Base-by-base conservation (phyloP, 2,888 invertebrate species). In the Alloplasta piceator region DNA sequence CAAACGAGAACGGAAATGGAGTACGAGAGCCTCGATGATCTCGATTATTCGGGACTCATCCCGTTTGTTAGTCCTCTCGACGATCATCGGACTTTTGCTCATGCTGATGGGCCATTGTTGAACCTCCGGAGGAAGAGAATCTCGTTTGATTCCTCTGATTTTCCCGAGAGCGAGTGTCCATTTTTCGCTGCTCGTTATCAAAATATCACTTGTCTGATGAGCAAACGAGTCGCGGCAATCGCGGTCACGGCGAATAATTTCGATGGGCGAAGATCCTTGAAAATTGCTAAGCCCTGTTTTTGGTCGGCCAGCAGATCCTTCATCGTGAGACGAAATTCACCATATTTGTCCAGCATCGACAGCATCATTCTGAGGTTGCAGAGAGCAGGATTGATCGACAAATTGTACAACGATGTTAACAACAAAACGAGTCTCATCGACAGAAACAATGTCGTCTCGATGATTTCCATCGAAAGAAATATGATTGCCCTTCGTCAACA, bases 11-110 rank as follows among this genome's bases (percentile, higher is more conserved):
- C 12, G 1, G 64, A 64, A 26, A 50, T 39, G 26, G 64, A 70
- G 6, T 76, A 82, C 5, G 5, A 52, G 1, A 71, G 56, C 9
- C 83, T 83, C 39, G 48, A 78, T 0, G 83, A 84, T 52, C 71
- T 86, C 4, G 83, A 80, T 9, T 10, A 80, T 1, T 80, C 83
- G 5, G 73, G 71, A 7, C 43, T 86, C 6, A 71, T 16, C 10
- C 83, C 82, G 4, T 9, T 84, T 6, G 66, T 83, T 0, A 55
- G 39, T 7, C 6, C 5, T 4, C 4, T 12, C 6, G 6, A 72
- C 0, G 81, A 64, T 63, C 36, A 76, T 41, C 61, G 55, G 55
- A 81, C 80, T 4, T 83, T 85, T 48, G 14, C 12, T 16, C n/a
- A 7, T 7, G 64, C 6, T 10, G 38, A 73, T 26, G 70, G 50